Base-by-base conservation (phyloP, 2,113 vertebrate species). In the Hyaena hyaena region DNA sequence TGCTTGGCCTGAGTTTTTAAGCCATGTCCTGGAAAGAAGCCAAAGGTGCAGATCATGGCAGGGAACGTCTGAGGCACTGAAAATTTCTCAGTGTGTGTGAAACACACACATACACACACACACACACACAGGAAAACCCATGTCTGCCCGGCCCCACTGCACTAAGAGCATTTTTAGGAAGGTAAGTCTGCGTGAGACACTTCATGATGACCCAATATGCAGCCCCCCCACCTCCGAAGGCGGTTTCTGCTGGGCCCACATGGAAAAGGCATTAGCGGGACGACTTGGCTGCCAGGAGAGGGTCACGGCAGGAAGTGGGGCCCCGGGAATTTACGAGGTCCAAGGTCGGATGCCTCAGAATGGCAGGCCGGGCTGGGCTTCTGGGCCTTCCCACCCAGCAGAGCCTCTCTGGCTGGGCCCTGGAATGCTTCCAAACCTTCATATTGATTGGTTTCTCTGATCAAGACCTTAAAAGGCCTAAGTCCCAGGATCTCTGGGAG, bases 401-500 rank as follows among this genome's bases (percentile, higher is more conserved):
- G 79, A 85, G 89, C 74, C 35, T 81, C 0, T 0, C n/a, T 12
- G 90, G 88, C 81, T 94, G 97, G 97, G 90, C 93, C 89, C 68
- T 97, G 90, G 81, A 88, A 84, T 0, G 1, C 61, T 90, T 96
- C 95, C 92, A 96, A 90, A 26, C 76, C 5, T 89, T 95, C 0
- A 0, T 45, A 97, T 92, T 96, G 97, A 98, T 98, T 98, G 92
- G 96, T 96, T 96, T 98, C 86, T 98, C 96, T 97, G 92, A 94
- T 97, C 74, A 90, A 96, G 97, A 93, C 93, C 98, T 96, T 74
- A 84, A 93, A 98, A 84, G 7, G 45, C 84, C 77, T 48, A 11
- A 65, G 84, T 93, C 90, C 80, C 19, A 93, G 95, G 88, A 81
- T 94, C 89, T 91, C 96, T 48, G 90, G 92, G 90, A 83, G 97